These are phyloP conservation scores for Umimayanthus chanpuru DNA, from an alignment of 92 coral and sea anemone species.

Conservation along the genomic window DNA sequence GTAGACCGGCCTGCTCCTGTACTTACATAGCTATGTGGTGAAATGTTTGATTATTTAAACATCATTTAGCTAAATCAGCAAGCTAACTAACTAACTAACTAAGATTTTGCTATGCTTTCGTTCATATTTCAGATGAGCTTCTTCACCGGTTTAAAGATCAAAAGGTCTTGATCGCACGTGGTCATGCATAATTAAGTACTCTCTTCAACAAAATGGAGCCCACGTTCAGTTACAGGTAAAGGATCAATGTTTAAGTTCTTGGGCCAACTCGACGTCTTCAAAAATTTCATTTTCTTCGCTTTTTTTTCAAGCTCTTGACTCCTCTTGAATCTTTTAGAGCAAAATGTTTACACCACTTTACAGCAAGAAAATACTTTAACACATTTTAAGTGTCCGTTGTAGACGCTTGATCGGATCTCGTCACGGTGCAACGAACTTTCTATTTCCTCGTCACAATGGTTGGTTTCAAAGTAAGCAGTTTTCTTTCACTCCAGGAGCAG, in stretches of 20 bases:
- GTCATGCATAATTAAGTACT: slow-evolving; percentile 13
- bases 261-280: neutral
- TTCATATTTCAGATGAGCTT: too few species aligned
- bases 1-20: neutral
- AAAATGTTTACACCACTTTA: neutral
- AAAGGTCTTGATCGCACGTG: slow-evolving; percentile 32
- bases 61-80: neutral
- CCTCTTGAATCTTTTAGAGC: neutral
- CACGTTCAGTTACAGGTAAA: neutral
- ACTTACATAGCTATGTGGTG: neutral
- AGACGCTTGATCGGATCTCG: neutral
- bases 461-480: slow-evolving; percentile 38
- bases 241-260: neutral
- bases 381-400: neutral
- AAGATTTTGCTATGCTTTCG: too few species aligned
- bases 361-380: neutral
- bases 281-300: neutral
- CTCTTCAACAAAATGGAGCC: slow-evolving; percentile 6
- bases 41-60: neutral
- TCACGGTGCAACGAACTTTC: slow-evolving; percentile 29
- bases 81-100: neutral
- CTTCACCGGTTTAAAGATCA: slow-evolving; percentile 4
- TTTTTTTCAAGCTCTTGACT: neutral
- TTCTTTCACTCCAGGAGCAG: slow-evolving; percentile 2
- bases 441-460: neutral